Base-by-base conservation (phyloP, 2,797 vertebrate species). In the Galagoides demidoff region DNA sequence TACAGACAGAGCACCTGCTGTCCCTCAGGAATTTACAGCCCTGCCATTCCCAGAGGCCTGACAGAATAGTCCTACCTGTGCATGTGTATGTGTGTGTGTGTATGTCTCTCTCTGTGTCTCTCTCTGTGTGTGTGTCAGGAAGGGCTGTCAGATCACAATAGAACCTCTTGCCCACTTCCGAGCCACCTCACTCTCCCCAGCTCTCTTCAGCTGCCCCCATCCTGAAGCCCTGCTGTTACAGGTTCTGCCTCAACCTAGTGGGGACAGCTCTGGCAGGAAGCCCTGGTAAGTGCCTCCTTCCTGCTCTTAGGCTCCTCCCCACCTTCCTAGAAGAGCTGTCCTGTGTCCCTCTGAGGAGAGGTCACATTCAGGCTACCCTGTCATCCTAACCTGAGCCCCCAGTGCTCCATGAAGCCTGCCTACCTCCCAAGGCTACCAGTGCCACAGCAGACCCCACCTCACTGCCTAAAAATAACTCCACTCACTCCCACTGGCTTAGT, bases 381-480 rank as follows among this genome's bases (percentile, higher is more conserved):
- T 29, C 14, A 29, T 22, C 11, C 31, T 37, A 66, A 76, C 61
- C 25, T 14, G 68, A 85, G 11, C 45, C 49, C 45, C 55, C 68
- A 20, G 19, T 25, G 3, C 4, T 5, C 70, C 22, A 8, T 45
- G 45, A 73, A 39, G 52, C 66, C 85, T 49, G 13, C 85, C 45
- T 19, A 71, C n/a, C 68, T 45, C 73, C 82, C 59, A 4, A 31
- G 73, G 37, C 45, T 16, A 3, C 68, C 66, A 37, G 85, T 66
- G 77, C 52, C 61, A 84, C 12, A 7, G 27, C 83, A 76, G 92
- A 77, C 93, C 66, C 95, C 93, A 94, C 94, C 90, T 96, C 76
- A 1, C 20, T 20, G 37, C 85, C 96, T 96, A 96, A 94, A 97
- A 97, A 97, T 95, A 97, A 91, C 83, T 81, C 59, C 23, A 61